phyloP scores from a whole-genome alignment of 2,113 vertebrate species.

The Sturnus vulgaris region DNA sequence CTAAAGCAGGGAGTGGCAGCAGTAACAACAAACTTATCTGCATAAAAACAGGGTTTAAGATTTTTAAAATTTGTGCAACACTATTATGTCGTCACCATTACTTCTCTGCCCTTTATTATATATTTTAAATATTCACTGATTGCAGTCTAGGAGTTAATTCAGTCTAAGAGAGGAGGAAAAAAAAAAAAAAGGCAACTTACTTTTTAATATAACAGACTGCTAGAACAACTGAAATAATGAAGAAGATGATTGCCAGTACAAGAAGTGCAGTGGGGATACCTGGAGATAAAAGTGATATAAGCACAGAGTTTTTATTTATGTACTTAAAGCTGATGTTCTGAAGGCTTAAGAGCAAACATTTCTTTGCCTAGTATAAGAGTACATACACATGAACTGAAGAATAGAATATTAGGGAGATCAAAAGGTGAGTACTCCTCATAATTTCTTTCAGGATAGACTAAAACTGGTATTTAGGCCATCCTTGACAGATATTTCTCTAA shows the following conservation, averaged over 20 bases:
- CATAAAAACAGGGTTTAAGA: background rate
- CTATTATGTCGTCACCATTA: background rate
- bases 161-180: background rate
- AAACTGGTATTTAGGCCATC: background rate
- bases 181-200: constrained; percentile 62
- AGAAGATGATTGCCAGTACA: constrained; percentile 74
- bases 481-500: background rate
- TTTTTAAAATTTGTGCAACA: background rate
- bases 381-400: background rate
- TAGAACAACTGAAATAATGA: constrained; percentile 71
- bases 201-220: constrained; percentile 79
- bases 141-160: background rate
- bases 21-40: background rate
- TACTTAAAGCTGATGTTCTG: background rate
- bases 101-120: background rate
- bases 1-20: background rate
- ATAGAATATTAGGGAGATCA: background rate
- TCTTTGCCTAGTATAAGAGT: background rate
- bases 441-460: background rate
- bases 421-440: background rate
- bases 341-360: background rate
- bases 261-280: constrained; percentile 77
- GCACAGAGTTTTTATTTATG: background rate
- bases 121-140: background rate
- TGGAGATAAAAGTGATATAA: constrained; percentile 44